A percentile compares a stretch with the other conserved stretches of the same genome.
These are phyloP conservation scores for Butastur rufipennis DNA, from an alignment of 2,113 vertebrate genomes.

Conservation along the genomic window DNA sequence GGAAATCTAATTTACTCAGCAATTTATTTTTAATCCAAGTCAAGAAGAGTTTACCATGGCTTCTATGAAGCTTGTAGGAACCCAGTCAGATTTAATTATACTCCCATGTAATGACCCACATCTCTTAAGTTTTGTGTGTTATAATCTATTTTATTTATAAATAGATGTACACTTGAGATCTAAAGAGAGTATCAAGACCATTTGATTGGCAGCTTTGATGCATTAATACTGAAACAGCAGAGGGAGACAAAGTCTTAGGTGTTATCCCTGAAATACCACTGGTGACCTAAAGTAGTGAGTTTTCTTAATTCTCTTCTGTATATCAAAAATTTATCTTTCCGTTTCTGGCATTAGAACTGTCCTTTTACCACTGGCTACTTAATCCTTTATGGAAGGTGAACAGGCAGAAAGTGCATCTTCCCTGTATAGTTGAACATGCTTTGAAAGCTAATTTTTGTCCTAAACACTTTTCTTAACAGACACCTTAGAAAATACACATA, in stretches of 20 bases:
- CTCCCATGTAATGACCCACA: conserved; percentile 25
- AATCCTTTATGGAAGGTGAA: neutral
- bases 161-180: neutral
- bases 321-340: neutral
- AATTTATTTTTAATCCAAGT: conserved; percentile 61
- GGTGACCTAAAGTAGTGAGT: neutral
- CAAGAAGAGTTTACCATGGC: conserved; percentile 35
- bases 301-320: neutral
- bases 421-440: neutral
- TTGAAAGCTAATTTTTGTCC: neutral
- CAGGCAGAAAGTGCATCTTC: neutral
- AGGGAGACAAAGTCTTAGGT: neutral
- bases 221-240: neutral
- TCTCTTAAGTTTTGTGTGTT: conserved; percentile 24
- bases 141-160: conserved; percentile 40
- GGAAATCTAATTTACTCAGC: conserved; percentile 64
- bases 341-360: neutral
- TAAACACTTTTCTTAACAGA: neutral
- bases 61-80: conserved; percentile 9
- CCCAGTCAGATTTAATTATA: conserved; percentile 48
- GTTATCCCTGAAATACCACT: neutral
- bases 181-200: neutral
- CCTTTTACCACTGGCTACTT: neutral
- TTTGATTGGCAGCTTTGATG: neutral
- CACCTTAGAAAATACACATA: neutral